phyloP scores from a whole-genome alignment of 2,113 vertebrate genomes.

The Salvelinus sp. region DNA sequence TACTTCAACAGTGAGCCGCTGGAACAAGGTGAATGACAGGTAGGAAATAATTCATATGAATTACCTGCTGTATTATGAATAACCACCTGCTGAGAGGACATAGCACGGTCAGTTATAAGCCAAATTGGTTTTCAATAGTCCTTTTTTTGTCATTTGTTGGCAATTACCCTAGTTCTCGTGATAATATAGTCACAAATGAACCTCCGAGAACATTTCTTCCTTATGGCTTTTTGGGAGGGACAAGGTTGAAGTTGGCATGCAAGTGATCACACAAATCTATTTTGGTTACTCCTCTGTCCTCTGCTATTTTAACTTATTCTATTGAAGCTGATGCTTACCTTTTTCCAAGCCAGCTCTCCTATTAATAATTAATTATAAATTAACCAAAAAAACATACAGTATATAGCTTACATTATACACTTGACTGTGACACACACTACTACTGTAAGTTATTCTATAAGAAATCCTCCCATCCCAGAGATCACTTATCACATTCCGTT shows the following conservation, averaged over 20 bases:
- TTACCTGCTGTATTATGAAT: conserved; percentile 67
- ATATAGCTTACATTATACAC: conserved; percentile 27
- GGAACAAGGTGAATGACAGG: conserved; percentile 70
- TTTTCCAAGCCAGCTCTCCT: conserved; percentile 17
- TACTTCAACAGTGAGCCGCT: conserved; percentile 52
- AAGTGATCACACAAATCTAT: conserved; percentile 55
- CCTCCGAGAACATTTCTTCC: conserved; percentile 53
- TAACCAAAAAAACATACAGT: neutral
- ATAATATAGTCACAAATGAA: conserved; percentile 65
- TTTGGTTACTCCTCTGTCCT: conserved; percentile 32
- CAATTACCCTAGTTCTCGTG: conserved; percentile 68
- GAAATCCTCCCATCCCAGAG: conserved; percentile 20
- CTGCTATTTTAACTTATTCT: conserved; percentile 26
- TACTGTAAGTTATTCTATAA: conserved; percentile 29
- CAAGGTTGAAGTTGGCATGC: conserved; percentile 62
- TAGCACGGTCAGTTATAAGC: conserved; percentile 55
- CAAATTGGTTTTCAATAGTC: conserved; percentile 51
- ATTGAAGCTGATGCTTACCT: conserved; percentile 4
- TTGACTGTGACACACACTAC: neutral
- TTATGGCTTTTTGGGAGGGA: conserved; percentile 55
- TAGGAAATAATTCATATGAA: conserved; percentile 70
- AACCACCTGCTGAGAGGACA: conserved; percentile 66
- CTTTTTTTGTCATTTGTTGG: conserved; percentile 60
- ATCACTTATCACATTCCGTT: conserved; percentile 42
- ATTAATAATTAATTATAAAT: conserved; percentile 37